A percentile compares a stretch with the other conserved stretches of the same genome.
Conservation (phyloP, 2,888 invertebrate species). For the Cylindroiulus punctatus region DNA sequence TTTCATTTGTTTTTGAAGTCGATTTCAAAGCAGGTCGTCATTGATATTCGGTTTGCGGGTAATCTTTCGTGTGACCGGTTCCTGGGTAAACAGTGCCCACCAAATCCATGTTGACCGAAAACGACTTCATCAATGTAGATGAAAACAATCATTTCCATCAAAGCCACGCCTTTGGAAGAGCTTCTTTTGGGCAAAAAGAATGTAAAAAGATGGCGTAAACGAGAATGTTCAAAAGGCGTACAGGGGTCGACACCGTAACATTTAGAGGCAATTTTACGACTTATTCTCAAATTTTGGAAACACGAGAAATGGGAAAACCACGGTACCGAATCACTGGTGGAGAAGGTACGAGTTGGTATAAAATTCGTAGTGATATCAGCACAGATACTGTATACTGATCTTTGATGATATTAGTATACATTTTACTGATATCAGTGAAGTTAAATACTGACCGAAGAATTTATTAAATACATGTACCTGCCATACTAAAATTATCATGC, state of each 20-base stretch:
- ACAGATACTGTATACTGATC: too few relatives aligned
- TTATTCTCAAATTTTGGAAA: background rate
- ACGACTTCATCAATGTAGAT: background rate
- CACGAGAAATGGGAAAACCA: too few relatives aligned
- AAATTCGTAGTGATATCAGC: too few relatives aligned
- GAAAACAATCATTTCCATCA: background rate
- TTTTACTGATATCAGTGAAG: too few relatives aligned
- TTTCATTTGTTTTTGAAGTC: background rate
- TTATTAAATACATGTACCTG: too few relatives aligned
- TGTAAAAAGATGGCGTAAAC: background rate
- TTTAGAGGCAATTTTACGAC: background rate
- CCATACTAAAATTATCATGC: too few relatives aligned
- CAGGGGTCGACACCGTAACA: conserved; percentile 26
- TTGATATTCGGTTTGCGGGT: background rate
- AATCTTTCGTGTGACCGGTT: too few relatives aligned
- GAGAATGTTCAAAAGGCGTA: background rate
- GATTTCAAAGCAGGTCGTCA: background rate
- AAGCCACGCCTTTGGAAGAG: background rate
- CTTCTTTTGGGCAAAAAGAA: background rate
- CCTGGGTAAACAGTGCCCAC: background rate
- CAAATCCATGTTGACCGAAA: background rate
- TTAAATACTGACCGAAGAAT: too few relatives aligned
- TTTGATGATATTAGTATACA: too few relatives aligned
- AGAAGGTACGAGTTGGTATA: too few relatives aligned
- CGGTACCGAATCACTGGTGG: too few relatives aligned